Conservation (phyloP, 2,113 vertebrate species). For the Regulus satrapa region DNA sequence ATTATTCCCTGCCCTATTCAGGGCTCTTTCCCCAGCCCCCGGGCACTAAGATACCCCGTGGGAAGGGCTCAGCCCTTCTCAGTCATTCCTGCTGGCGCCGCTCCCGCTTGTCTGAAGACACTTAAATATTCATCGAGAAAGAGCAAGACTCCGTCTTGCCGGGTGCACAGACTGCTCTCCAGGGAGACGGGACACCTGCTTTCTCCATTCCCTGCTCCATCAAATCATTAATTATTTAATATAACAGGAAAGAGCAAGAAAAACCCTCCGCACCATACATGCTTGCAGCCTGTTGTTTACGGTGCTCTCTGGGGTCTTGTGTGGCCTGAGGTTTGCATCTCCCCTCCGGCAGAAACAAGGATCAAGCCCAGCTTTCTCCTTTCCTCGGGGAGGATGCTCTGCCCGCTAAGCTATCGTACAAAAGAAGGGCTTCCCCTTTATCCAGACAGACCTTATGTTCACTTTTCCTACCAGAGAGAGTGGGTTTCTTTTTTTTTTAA, state of each 20-base stretch:
- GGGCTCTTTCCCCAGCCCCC: neutral
- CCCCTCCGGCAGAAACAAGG: slow-evolving; percentile 24
- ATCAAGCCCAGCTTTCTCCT: neutral
- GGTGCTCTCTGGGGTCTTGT: neutral
- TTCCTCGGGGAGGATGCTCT: neutral
- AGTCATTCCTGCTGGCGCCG: neutral
- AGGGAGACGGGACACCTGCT: slow-evolving; percentile 52
- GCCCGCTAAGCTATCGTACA: neutral
- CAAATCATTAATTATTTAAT: slow-evolving; percentile 64
- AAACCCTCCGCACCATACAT: neutral
- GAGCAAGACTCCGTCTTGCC: neutral
- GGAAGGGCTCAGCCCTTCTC: slow-evolving; percentile 28
- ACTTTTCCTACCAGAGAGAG: neutral
- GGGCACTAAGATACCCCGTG: neutral
- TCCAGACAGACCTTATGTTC: slow-evolving; percentile 41
- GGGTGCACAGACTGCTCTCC: slow-evolving; percentile 13
- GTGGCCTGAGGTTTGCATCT: neutral
- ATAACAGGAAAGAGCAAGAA: slow-evolving; percentile 39
- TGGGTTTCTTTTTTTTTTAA: neutral
- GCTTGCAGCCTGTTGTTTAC: neutral
- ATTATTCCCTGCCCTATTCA: slow-evolving; percentile 15
- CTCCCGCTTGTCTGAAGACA: slow-evolving; percentile 29
- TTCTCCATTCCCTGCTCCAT: slow-evolving; percentile 17
- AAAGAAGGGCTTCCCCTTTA: neutral
- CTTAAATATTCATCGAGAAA: slow-evolving; percentile 59